A percentile compares a stretch with the other conserved stretches of the same genome.
phyloP scores from a whole-genome alignment of 1,140 invertebrate species.

The Propsilocerus akamusi region DNA sequence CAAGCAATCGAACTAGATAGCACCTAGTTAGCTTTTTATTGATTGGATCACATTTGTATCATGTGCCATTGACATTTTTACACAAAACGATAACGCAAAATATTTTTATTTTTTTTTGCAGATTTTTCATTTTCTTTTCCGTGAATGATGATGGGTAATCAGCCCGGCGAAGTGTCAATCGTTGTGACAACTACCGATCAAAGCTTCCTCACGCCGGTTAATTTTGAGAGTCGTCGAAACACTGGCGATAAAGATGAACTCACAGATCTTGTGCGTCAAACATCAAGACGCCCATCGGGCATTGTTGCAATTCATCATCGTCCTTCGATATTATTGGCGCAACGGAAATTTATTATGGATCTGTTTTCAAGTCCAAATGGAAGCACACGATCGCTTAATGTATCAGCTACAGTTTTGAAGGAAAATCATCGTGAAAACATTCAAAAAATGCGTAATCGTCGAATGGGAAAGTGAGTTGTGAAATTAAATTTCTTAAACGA shows the following conservation, averaged over 20 bases:
- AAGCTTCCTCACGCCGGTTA: background rate
- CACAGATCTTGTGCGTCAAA: background rate
- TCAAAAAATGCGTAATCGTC: constrained; percentile 5
- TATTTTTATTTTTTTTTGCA: background rate
- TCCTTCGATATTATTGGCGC: constrained; percentile 4
- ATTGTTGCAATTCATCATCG: background rate
- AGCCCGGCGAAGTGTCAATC: background rate
- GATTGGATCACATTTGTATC: no score
- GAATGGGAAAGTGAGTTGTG: constrained; percentile 7
- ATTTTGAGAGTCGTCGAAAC: constrained; percentile 8
- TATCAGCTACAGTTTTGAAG: background rate
- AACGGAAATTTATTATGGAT: constrained; percentile 15
- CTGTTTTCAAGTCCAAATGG: constrained; percentile 7
- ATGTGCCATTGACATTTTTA: no score
- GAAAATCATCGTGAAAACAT: constrained; percentile 1
- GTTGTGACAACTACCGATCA: background rate
- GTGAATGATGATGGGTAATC: background rate
- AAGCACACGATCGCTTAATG: constrained; percentile 10
- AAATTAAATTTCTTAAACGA: background rate
- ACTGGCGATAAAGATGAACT: background rate
- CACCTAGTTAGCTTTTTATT: no score
- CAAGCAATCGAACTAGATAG: no score
- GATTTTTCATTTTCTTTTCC: background rate
- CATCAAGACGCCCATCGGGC: background rate
- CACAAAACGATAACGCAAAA: no score